Base-by-base conservation (phyloP, 2,797 vertebrate species). In the Trichosurus vulpecula region DNA sequence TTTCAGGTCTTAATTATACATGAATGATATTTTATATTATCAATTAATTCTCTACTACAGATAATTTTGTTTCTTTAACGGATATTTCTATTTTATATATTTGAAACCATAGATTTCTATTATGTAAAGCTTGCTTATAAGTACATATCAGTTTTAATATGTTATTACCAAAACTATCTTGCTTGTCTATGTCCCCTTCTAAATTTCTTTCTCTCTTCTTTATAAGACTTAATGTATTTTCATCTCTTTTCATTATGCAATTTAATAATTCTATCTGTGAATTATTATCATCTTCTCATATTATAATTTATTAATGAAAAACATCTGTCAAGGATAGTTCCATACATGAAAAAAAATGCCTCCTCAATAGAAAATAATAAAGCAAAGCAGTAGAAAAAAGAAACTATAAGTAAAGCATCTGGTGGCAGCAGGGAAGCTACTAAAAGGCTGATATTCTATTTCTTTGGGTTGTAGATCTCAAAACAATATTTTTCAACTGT, bases 41-140 rank as follows among this genome's bases (percentile, higher is more conserved):
- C 92, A 96, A 95, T 93, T 95, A 61, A 90, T 54, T 58, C 1
- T 47, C 30, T 74, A 54, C 25, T 90, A 87, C 92, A 92, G 90
- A 94, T 81, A 96, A 87, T 94, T 93, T 93, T 96, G 92, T 93
- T 94, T 4, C n/a, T 53, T 6, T 95, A 96, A 96, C 96, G 22
- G 74, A 94, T 95, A 92, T 56, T 11, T 55, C 47, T 94, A 8
- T 41, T 81, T 81, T 25, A 25, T 9, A 47, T 81, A 81, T 25
- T 81, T 81, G n/a, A 81, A 47, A 81, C n/a, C n/a, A 81, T 8
- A 41, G n/a, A 47, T 81, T 41, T 47, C 6, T 81, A 47, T 47
- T 41, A 2, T 25, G 2, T 74, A n/a, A n/a, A 74, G 16, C n/a
- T 74, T 81, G n/a, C 25, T 25, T 25, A 41, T 8, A 41, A 74